Evolutionary conservation across 2,888 invertebrate genomes (phyloP).

Genomic region (Cremastinae sp.): DNA sequence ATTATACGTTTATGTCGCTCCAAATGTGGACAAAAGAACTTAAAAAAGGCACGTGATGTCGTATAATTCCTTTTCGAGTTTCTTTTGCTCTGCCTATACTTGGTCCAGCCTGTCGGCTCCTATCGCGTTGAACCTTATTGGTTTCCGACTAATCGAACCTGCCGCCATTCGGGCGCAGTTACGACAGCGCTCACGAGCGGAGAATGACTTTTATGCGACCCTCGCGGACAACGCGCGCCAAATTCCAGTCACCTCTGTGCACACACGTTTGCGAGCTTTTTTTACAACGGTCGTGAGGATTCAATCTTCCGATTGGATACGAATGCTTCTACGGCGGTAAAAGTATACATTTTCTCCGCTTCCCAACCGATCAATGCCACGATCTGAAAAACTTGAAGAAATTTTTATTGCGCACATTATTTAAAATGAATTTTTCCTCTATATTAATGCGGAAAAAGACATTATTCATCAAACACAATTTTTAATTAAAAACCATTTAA

Average conservation of each 20-base stretch:
- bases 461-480: no score
- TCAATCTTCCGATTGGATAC: slow-evolving; percentile 32
- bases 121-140: slow-evolving; percentile 68
- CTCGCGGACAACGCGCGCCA: slow-evolving; percentile 18
- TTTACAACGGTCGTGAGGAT: slow-evolving; percentile 36
- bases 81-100: background rate
- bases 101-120: slow-evolving; percentile 30
- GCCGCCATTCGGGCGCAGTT: slow-evolving; percentile 67
- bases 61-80: slow-evolving; percentile 10
- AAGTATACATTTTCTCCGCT: slow-evolving; percentile 7
- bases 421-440: no score
- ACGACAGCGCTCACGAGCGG: slow-evolving; percentile 60
- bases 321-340: slow-evolving; percentile 11
- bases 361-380: background rate
- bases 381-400: background rate
- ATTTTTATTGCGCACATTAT: no score
- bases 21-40: background rate
- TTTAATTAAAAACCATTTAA: no score
- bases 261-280: slow-evolving; percentile 6
- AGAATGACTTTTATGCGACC: slow-evolving; percentile 40
- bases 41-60: background rate
- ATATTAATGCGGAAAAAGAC: no score
- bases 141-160: slow-evolving; percentile 71
- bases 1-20: background rate
- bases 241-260: background rate